Conservation (phyloP, 1,140 invertebrate genomes). For the Akabosia matsudoensis region DNA sequence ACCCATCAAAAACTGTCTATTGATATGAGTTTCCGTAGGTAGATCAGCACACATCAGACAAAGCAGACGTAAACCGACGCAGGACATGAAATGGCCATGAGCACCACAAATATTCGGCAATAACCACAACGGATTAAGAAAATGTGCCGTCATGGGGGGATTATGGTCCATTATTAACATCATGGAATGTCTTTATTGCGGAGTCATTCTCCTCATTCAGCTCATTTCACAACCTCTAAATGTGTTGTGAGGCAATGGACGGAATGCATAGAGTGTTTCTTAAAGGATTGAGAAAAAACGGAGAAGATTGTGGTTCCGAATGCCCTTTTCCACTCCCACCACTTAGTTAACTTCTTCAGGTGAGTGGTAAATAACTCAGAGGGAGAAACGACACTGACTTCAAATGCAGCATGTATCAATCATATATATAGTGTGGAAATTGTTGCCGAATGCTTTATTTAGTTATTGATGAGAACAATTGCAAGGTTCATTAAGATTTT, state of each 20-base stretch:
- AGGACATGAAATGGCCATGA: conserved; percentile 13
- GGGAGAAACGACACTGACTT: too few relatives aligned
- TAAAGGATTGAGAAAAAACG: too few relatives aligned
- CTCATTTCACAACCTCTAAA: conserved; percentile 37
- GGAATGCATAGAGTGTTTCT: too few relatives aligned
- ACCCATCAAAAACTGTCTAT: neutral
- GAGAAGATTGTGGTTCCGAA: too few relatives aligned
- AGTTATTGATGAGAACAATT: neutral
- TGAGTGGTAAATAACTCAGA: too few relatives aligned
- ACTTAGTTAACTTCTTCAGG: too few relatives aligned
- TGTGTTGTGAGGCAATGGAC: neutral
- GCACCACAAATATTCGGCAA: conserved; percentile 38
- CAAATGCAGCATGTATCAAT: too few relatives aligned
- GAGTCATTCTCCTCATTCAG: conserved; percentile 28
- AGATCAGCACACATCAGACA: neutral
- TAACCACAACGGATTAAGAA: conserved; percentile 43
- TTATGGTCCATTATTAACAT: conserved; percentile 46
- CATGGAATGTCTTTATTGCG: conserved; percentile 46
- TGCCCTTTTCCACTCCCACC: too few relatives aligned
- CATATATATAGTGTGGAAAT: neutral
- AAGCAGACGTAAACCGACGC: neutral
- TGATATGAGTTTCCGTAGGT: neutral
- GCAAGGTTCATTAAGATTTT: neutral
- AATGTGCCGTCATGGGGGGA: conserved; percentile 32
- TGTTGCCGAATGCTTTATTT: neutral